Percentiles rank a stretch among this genome's conserved stretches.
Evolutionary conservation across 2,113 vertebrate species (phyloP).

Genomic region (Hipposideros armiger): DNA sequence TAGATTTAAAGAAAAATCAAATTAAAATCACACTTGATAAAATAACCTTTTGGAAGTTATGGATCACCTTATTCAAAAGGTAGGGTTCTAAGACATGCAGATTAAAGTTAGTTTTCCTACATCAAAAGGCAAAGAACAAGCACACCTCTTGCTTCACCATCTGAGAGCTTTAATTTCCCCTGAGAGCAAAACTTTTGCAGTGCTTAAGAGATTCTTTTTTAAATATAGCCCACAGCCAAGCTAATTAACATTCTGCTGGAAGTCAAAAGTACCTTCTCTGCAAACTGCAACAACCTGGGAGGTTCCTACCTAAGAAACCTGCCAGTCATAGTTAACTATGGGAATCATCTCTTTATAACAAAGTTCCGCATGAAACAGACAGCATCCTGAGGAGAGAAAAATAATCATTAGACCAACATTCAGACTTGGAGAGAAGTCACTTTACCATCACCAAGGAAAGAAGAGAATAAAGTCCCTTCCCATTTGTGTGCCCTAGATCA

Average conservation of each 20-base stretch:
- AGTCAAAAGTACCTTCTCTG: conserved; percentile 14
- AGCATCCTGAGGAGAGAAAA: background rate
- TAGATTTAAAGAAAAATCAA: background rate
- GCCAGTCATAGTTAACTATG: background rate
- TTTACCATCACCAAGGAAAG: background rate
- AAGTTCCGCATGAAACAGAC: background rate
- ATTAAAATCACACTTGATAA: background rate
- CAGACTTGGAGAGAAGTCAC: background rate
- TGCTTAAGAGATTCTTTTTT: background rate
- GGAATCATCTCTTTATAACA: background rate
- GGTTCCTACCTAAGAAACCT: background rate
- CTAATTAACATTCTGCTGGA: conserved; percentile 4
- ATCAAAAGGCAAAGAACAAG: background rate
- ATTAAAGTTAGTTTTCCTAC: background rate
- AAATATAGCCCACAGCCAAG: background rate
- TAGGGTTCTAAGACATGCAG: background rate
- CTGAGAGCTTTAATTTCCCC: background rate
- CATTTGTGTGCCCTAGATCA: background rate
- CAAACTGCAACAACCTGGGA: background rate
- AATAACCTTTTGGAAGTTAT: background rate
- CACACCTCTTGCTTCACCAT: background rate
- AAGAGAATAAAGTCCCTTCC: background rate
- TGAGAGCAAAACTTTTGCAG: background rate
- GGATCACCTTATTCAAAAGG: background rate
- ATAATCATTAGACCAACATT: background rate